These are phyloP conservation scores for Athetis lepigone DNA, from an alignment of 2,888 invertebrate species.

Conservation along the genomic window DNA sequence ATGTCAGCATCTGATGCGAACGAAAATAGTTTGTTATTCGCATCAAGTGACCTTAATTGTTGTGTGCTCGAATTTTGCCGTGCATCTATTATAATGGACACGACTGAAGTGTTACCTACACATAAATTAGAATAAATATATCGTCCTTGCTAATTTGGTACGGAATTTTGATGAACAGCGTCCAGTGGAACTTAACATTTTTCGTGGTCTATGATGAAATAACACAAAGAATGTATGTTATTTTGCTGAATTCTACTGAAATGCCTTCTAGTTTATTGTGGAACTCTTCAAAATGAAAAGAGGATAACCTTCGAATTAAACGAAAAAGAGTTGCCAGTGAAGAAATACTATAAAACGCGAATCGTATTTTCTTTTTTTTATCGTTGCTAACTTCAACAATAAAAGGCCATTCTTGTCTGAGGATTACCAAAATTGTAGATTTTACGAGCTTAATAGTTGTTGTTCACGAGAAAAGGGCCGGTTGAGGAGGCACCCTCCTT, in stretches of 20 bases:
- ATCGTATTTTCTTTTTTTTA: constrained; percentile 16
- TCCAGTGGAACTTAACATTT: neutral
- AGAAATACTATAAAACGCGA: neutral
- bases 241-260: neutral
- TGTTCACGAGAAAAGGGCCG: constrained; percentile 27
- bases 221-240: neutral
- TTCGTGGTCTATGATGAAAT: constrained; percentile 6
- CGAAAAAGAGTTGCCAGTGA: neutral
- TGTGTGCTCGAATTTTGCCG: constrained; percentile 74
- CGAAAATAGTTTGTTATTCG: constrained; percentile 70
- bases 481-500: constrained; percentile 32
- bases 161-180: constrained; percentile 1
- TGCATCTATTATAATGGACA: constrained; percentile 69
- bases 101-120: constrained; percentile 51
- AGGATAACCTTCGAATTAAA: neutral
- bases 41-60: constrained; percentile 85
- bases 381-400: constrained; percentile 28
- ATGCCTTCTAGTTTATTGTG: neutral
- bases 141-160: constrained; percentile 14
- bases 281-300: neutral
- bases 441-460: constrained; percentile 44
- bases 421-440: constrained; percentile 18
- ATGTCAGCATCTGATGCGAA: constrained; percentile 48
- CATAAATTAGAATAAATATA: constrained; percentile 53
- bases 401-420: constrained; percentile 8